Base-by-base conservation (phyloP, 2,888 invertebrate species). In the Tinea pellionella region DNA sequence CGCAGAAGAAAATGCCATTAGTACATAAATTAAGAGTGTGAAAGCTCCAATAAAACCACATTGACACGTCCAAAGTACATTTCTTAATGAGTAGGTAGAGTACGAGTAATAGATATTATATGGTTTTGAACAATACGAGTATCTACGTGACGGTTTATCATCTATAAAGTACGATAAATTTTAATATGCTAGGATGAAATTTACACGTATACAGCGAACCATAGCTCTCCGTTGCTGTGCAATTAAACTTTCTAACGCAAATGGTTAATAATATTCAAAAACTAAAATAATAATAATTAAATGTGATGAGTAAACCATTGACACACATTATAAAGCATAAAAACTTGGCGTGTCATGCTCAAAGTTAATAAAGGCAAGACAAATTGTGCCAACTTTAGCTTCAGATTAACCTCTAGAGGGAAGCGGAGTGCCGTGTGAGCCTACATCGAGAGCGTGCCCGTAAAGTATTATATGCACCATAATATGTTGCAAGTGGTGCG, bases 401-500 rank as follows among this genome's bases (percentile, higher is more conserved):
- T 70, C 65, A 71, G 69, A 73, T 73, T 70, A 73, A 69, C 70
- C 66, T 63, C 67, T 61, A 63, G 62, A 61, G 60, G 53, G 68
- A 66, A 69, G 69, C 69, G 69, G n/a, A 70, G 68, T 70, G 70
- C 66, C 72, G 72, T 75, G 74, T 73, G 75, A 79, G 75, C 69
- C 72, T 70, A 70, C 75, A 71, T 71, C 68, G 69, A 69, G 72
- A 73, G 69, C 73, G 75, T 70, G 74, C 70, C 66, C 65, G 65
- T 66, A 66, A 64, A 66, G 66, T 71, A 69, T 69, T 78, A 76
- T 76, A 76, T 77, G 75, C 70, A 68, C 71, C 71, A 72, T 78
- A 77, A 79, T 77, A 73, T 69, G 72, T 71, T 72, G 71, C 70
- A 80, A 80, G 77, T 79, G 73, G 78, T 75, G 74, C 80, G 73